Evolutionary conservation across 2,888 invertebrate species (phyloP), one percentile per base, ranked within the genome.

Genomic region (Ochropleura plecta): DNA sequence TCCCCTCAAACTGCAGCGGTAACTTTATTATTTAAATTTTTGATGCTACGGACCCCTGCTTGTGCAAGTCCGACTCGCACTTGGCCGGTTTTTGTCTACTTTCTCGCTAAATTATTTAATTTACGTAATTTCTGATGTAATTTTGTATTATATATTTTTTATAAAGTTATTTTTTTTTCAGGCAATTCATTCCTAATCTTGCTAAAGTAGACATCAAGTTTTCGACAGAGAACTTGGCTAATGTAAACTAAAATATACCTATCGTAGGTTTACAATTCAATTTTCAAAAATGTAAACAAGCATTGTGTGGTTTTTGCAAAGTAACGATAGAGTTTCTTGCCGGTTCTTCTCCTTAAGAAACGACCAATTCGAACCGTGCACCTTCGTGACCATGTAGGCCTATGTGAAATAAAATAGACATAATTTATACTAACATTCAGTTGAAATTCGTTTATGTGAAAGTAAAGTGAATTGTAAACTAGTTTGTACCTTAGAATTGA

Each of bases 81-180:
- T 30, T 30, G 30, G 30, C 30, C 30, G 30, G 30, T 30, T 30
- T 30, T 30, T 30, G 30, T 3, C 30, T 12, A 46, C 20, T 9
- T 30, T 20, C 9, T 30, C n/a, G n/a, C 8, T 5, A 42, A 42
- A 49, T 18, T n/a, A n/a, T n/a, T n/a, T 10, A 9, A 30, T 18
- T 30, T 12, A 1, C 6, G 64, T 3, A 16, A 6, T 49, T 18
- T 12, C 30, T 12, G 12, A 2, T 10, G 48, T 7, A 30, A 18
- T 65, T 65, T 49, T 49, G 5, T 8, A 46, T 20, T 14, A 18
- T 1, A 1, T 46, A 20, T 20, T 16, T 18, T 49, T 49, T 30
- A 65, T 65, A 8, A 12, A 30, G 18, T 30, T 12, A 18, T 65
- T 1, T 65, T 65, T 49, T 18, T 68, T 68, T 14, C 62, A 69